Base-by-base conservation (phyloP, 2,888 invertebrate species). In the Allacma fusca region DNA sequence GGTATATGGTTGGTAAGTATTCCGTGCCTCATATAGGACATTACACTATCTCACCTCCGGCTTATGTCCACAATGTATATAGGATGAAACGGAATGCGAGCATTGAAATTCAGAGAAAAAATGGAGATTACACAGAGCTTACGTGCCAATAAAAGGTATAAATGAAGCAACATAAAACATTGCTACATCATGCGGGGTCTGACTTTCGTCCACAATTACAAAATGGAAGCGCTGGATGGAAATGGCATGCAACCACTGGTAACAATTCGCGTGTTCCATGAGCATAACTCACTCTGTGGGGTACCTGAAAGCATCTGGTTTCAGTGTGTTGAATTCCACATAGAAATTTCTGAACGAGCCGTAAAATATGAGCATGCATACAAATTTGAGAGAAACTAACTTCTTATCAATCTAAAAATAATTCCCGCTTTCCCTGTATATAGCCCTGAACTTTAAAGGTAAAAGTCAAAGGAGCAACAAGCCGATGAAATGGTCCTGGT, bases 251-350 rank as follows among this genome's bases (percentile, higher is more conserved):
- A 70, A n/a, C 16, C 28, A n/a, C 5, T 19, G 13, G 28, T 28
- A 26, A 62, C 62, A 65, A 68, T 68, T 70, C 40, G 44, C 69
- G 69, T 70, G 69, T 70, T 70, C 44, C 44, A 16, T 23, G 69
- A 70, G 44, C 9, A 70, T 70, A 70, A 70, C 43, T 70, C 69
- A 70, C 44, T 29, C 65, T n/a, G n/a, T 1, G 28, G 29, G 26
- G 65, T 26, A 2, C 24, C 16, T 19, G 26, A 26, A 28, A 29
- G 12, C 28, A 28, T 65, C 65, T 65, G 28, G 65, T 28, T 65
- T 65, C 26, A 28, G 28, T 26, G 21, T 65, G 24, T 65, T 28
- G 28, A 28, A 26, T 26, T 62, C 65, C 13, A 62, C 1, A 16
- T 26, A 9, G 23, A 2, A 62, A 12, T 2, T 16, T 23, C n/a